Evolutionary conservation across 2,888 invertebrate species (phyloP).

Genomic region (Drosophila picticornis): DNA sequence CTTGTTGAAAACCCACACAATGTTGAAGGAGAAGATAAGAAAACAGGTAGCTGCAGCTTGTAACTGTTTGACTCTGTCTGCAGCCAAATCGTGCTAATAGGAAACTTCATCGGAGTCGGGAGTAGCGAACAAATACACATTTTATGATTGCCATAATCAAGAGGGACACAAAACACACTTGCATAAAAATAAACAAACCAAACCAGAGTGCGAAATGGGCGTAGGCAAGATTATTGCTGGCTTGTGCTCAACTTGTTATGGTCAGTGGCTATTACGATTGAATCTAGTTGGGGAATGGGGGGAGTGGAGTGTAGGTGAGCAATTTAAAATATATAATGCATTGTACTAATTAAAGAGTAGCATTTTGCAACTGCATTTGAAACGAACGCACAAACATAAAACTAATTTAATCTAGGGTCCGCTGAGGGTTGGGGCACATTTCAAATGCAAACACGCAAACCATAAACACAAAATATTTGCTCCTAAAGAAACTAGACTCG

Average conservation of each 20-base stretch:
- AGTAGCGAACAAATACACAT: constrained; percentile 58
- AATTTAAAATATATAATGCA: constrained; percentile 28
- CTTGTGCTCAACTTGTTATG: constrained; percentile 48
- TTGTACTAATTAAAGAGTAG: constrained; percentile 52
- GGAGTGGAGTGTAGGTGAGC: not conserved
- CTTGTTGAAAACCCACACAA: constrained; percentile 45
- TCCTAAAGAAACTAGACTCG: not conserved
- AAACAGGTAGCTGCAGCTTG: constrained; percentile 11
- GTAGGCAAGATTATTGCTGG: constrained; percentile 35
- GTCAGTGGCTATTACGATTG: constrained; percentile 51
- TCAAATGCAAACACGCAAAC: constrained; percentile 48
- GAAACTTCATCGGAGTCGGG: constrained; percentile 45
- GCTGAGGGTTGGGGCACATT: not conserved
- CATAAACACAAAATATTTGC: not conserved
- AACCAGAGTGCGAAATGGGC: constrained; percentile 42
- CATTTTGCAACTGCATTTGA: constrained; percentile 40
- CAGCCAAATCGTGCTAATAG: constrained; percentile 65
- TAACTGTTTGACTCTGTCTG: constrained; percentile 30
- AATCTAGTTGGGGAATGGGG: not conserved
- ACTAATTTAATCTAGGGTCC: constrained; percentile 8
- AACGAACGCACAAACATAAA: constrained; percentile 39
- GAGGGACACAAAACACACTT: constrained; percentile 42
- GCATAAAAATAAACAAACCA: not conserved
- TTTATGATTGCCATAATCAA: constrained; percentile 72
- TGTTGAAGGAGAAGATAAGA: constrained; percentile 24